Percentiles rank a stretch among this genome's conserved stretches.
Conservation (phyloP, 2,888 invertebrate genomes). For the Metallyticus violacea region DNA sequence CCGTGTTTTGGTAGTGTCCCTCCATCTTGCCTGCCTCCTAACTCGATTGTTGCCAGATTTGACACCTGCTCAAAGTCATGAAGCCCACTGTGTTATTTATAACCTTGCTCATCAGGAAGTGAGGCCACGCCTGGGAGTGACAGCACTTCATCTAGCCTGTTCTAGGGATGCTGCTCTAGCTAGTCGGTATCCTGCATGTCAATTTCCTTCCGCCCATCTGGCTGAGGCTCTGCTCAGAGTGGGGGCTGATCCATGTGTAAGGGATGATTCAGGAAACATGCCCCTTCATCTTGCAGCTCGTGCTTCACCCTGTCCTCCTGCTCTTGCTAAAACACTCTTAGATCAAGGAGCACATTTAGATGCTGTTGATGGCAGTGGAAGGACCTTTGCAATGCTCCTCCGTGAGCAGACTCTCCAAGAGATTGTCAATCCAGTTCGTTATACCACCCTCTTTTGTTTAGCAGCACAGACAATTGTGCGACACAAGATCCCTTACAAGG, state of each 20-base stretch:
- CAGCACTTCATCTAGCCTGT: constrained; percentile 80
- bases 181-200: constrained; percentile 65
- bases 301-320: constrained; percentile 62
- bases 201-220: constrained; percentile 66
- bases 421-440: constrained; percentile 72
- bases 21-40: constrained; percentile 78
- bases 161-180: constrained; percentile 66
- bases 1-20: constrained; percentile 78
- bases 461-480: constrained; percentile 72
- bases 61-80: constrained; percentile 37
- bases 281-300: constrained; percentile 78
- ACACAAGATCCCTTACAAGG: constrained; percentile 45
- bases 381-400: constrained; percentile 67
- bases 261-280: constrained; percentile 82
- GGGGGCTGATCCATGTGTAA: constrained; percentile 76
- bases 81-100: constrained; percentile 61
- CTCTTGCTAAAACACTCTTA: constrained; percentile 69
- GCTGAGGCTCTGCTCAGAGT: constrained; percentile 74
- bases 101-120: constrained; percentile 69
- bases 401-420: constrained; percentile 59
- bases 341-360: constrained; percentile 83
- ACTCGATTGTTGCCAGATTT: constrained; percentile 53
- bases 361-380: constrained; percentile 71
- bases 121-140: constrained; percentile 55
- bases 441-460: constrained; percentile 79